phyloP scores from a whole-genome alignment of 2,113 vertebrate species.

The Australoheros scitulus region DNA sequence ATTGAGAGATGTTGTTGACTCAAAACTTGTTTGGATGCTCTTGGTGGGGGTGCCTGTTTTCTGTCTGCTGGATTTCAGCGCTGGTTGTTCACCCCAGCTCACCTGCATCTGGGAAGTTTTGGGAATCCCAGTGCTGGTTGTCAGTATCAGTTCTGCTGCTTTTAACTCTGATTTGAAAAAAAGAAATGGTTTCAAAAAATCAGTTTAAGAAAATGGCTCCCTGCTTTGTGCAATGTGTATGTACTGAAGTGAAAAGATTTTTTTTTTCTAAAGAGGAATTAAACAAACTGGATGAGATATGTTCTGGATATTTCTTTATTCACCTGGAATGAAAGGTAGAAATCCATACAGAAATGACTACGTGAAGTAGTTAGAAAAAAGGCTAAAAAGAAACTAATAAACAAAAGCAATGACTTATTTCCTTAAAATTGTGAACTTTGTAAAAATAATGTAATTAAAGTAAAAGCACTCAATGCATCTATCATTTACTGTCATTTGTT shows the following conservation, averaged over 20 bases:
- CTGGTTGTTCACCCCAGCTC: constrained; percentile 1
- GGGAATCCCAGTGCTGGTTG: constrained; percentile 50
- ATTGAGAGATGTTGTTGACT: neutral
- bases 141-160: constrained; percentile 60
- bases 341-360: neutral
- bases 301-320: constrained; percentile 13
- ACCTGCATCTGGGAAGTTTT: constrained; percentile 17
- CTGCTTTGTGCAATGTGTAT: constrained; percentile 70
- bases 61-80: constrained; percentile 45
- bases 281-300: constrained; percentile 65
- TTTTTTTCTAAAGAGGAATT: constrained; percentile 67
- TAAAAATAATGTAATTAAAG: too few relatives aligned
- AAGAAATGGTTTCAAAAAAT: constrained; percentile 8
- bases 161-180: constrained; percentile 52
- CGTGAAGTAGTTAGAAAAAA: neutral
- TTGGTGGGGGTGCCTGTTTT: neutral
- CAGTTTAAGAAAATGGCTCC: constrained; percentile 13
- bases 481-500: too few relatives aligned
- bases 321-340: neutral
- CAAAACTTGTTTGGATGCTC: neutral
- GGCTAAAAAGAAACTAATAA: neutral
- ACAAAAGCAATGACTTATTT: too few relatives aligned
- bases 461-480: too few relatives aligned
- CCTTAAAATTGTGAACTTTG: too few relatives aligned
- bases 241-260: constrained; percentile 68